Base-by-base conservation (phyloP, 2,888 invertebrate genomes). In the Drosophila rubida region DNA sequence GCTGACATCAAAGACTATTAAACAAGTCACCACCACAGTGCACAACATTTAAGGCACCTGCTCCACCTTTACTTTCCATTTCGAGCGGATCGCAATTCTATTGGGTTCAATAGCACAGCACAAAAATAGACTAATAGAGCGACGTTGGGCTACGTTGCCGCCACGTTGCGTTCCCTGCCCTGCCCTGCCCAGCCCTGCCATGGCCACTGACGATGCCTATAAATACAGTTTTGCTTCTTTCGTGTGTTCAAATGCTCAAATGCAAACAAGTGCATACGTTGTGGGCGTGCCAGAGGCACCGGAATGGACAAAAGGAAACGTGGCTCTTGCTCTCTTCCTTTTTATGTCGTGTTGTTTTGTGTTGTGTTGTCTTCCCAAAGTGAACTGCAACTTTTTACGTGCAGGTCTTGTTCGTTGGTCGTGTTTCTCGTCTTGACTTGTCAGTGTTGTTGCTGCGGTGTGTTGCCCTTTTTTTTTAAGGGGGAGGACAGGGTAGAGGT, bases 91-190 rank as follows among this genome's bases (percentile, higher is more conserved):
- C 30, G 32, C 42, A 30, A 25, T 59, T 49, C 50, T 54, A 64
- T 73, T 76, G 87, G 82, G 84, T 85, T 87, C 84, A 85, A 85
- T 85, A 85, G 82, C 84, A 84, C 84, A 78, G 42, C 69, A 70
- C 78, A 65, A 50, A 82, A 82, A 86, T 83, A 86, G 83, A 86
- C 74, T 72, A 78, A 74, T 85, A 78, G 80, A 59, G 48, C 58
- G 22, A 1, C 11, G 32, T 32, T 32, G 4, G 23, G 5, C 19
- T 44, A 2, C 54, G 13, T 16, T 6, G 5, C 22, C n/a, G 5
- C 19, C 39, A 2, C 54, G 13, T 16, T 6, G 5, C 22, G n/a
- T n/a, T n/a, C 39, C 27, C 11, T 8, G 13, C 23, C 14, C 14
- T n/a, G 7, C 27, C 11, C 14, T 41, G 14, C 9, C 30, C 3